These are phyloP conservation scores for honey bee (Apis mellifera) DNA, from an alignment of 1,140 invertebrate genomes.

Conservation along the genomic window DNA sequence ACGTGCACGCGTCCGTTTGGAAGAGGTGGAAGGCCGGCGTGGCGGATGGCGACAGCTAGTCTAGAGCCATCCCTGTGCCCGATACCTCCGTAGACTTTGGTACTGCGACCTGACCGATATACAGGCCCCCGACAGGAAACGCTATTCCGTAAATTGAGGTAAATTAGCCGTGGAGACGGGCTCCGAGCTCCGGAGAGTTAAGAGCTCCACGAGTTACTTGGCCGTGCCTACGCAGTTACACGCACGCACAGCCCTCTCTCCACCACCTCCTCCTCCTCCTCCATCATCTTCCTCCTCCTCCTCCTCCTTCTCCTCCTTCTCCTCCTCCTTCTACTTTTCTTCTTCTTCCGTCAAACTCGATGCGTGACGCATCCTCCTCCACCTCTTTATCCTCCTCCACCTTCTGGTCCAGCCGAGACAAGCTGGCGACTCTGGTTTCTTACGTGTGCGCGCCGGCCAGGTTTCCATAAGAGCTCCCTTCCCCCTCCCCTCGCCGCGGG, in stretches of 20 bases:
- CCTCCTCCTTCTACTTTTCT: conserved; percentile 34
- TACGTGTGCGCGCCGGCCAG: conserved; percentile 52
- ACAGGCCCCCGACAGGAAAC: conserved; percentile 70
- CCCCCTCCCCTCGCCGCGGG: not conserved
- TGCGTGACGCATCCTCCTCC: conserved; percentile 64
- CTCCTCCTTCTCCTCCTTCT: conserved; percentile 40
- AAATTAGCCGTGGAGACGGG: conserved; percentile 71
- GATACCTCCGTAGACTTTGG: conserved; percentile 47
- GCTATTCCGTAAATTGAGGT: conserved; percentile 76
- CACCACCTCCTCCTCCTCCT: conserved; percentile 34
- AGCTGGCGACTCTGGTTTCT: conserved; percentile 66
- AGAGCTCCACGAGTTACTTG: conserved; percentile 57
- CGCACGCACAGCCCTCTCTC: conserved; percentile 33
- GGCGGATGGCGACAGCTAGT: conserved; percentile 60
- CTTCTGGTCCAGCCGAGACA: conserved; percentile 60
- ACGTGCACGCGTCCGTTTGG: conserved; percentile 25
- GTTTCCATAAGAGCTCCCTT: conserved; percentile 36
- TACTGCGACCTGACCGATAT: conserved; percentile 66
- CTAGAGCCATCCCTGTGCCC: conserved; percentile 53
- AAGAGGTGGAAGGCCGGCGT: not conserved
- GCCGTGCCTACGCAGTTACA: conserved; percentile 70
- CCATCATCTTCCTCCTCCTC: not conserved
- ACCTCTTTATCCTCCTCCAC: conserved; percentile 48
- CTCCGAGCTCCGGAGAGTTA: conserved; percentile 50
- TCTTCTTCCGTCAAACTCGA: conserved; percentile 63